Base-by-base conservation (phyloP, 23 tunicate species). In the Ascidia mentula region DNA sequence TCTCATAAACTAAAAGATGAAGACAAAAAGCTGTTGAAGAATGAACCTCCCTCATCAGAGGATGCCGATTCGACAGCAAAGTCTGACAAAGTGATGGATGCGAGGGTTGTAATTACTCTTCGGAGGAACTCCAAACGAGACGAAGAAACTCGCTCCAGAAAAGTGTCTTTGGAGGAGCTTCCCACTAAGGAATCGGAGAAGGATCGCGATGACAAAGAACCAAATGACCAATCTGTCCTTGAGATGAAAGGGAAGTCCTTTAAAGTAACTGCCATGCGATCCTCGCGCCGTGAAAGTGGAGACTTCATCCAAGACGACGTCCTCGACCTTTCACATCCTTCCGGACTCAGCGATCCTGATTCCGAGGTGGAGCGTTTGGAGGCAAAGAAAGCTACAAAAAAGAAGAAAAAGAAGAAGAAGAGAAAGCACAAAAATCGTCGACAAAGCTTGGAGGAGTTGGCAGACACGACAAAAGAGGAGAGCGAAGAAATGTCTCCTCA, bases 91-190 rank as follows among this genome's bases (percentile, higher is more conserved):
- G 65, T 78, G 59, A 13, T 77, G 31, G 90, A 86, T 86, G 90
- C 90, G 18, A 46, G 84, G 30, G 79, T 86, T 79, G 84, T 86
- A 74, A 86, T 86, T 39, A 86, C 90, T 1, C 65, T 86, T 9
- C 37, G 87, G 73, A 60, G 87, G 74, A 83, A 76, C 37, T 79
- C 90, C n/a, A 72, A 79, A 40, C 74, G 46, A 18, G 65, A 46
- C 15, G 69, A 61, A 79, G 34, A 37, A n/a, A 8, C 37, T n/a
- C 69, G 46, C 24, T n/a, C 74, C 6, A 45, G 90, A 34, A 37
- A 76, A 17, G 90, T 86, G 34, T 86, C 90, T 31, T 18, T 86
- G 61, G 84, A 73, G 40, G 74, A 38, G 32, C n/a, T n/a, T n/a
- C 46, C 79, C 4, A 65, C 76, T 39, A 77, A 45, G 20, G 40